Conservation (phyloP, 2,888 invertebrate species). For the Lochmaea capreae region DNA sequence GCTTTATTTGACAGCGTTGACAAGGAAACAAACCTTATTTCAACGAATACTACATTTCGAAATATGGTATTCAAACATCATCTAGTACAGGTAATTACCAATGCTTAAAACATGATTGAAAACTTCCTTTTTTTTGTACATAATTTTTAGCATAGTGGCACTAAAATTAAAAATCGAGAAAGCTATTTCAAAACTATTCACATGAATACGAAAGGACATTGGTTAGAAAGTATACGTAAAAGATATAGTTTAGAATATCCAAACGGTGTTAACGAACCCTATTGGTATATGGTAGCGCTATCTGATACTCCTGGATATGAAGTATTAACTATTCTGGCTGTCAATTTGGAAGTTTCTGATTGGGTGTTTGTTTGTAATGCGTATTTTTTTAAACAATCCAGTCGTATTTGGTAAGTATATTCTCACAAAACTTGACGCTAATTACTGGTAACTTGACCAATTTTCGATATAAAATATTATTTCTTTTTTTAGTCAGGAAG, state of each 20-base stretch:
- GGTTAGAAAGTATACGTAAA: constrained; percentile 67
- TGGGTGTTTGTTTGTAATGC: constrained; percentile 85
- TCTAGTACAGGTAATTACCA: constrained; percentile 63
- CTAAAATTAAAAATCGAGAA: constrained; percentile 53
- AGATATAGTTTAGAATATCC: constrained; percentile 64
- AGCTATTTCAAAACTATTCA: constrained; percentile 60
- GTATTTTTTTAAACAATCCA: constrained; percentile 66
- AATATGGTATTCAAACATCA: constrained; percentile 69
- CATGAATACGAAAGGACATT: constrained; percentile 64
- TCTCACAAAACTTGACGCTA: no score
- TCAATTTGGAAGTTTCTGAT: constrained; percentile 76
- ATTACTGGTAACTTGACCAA: no score
- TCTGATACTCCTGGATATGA: constrained; percentile 69
- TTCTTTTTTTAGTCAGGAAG: constrained; percentile 67
- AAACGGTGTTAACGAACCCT: constrained; percentile 56
- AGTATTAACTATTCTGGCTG: constrained; percentile 74
- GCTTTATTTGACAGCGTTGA: constrained; percentile 86
- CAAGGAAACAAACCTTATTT: constrained; percentile 65
- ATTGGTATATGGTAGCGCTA: constrained; percentile 73
- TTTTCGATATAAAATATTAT: background rate
- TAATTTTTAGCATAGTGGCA: constrained; percentile 60
- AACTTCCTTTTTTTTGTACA: no score
- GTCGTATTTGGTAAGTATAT: constrained; percentile 72
- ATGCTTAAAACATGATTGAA: background rate
- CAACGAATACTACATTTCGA: constrained; percentile 60